Evolutionary conservation across 1,140 invertebrate genomes (phyloP), one percentile per base, ranked within the genome.

Genomic region (Holotrichia oblita): DNA sequence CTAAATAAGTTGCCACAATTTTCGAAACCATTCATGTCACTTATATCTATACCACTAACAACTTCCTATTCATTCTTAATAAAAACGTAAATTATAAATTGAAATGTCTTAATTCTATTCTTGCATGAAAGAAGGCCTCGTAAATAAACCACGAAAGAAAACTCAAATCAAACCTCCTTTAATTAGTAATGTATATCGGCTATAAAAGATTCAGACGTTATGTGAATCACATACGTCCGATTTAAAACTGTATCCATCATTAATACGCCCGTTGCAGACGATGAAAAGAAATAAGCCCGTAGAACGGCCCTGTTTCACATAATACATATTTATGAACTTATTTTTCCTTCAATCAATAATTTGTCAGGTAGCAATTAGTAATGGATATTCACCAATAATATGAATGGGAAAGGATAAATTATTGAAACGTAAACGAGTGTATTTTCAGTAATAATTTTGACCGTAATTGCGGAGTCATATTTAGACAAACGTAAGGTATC

Each of bases 301-400:
- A 20, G 61, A 69, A 69, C 61, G 22, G 20, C 61, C 9, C 20
- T 34, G 61, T 69, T 69, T 69, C 61, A 69, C 61, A 69, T 69
- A 69, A 69, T 69, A 8, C 61, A 69, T 69, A 69, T 69, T 69
- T 22, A 69, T 69, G 61, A 34, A 69, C 61, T 27, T 22, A 20
- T 22, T 69, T 69, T 69, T 27, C 61, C 27, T 69, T 10, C 61
- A 69, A 69, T 69, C 61, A 27, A 69, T 69, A 69, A 69, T 69
- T 69, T 69, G 61, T 69, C 61, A 69, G 61, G 61, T 27, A 69
- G 61, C 61, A 69, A 69, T 69, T 69, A 69, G 61, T 69, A 69
- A 69, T 22, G 24, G 61, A 69, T 69, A 69, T 6, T 69, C 22
- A 69, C 17, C 61, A 69, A 69, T 34, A 34, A 8, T 69, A 34